Evolutionary conservation across 2,113 vertebrate species (phyloP).

Genomic region (Chunga burmeisteri): DNA sequence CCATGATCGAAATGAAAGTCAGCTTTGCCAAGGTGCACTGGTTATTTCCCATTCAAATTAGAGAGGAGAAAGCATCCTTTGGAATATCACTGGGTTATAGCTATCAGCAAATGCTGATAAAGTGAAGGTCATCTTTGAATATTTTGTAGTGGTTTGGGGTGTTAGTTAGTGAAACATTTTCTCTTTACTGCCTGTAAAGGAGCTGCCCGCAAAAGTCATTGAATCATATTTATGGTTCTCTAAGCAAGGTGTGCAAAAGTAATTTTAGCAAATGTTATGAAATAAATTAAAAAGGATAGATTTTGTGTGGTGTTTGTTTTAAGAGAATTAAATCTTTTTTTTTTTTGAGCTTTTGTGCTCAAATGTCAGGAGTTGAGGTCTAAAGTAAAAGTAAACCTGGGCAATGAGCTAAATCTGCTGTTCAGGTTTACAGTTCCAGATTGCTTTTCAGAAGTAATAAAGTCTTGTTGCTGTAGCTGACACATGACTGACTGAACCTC

Average conservation of each 20-base stretch:
- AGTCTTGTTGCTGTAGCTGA: background rate
- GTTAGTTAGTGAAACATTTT: background rate
- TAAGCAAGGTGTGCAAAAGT: background rate
- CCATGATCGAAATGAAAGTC: background rate
- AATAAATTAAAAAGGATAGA: background rate
- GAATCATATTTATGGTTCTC: background rate
- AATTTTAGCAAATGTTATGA: background rate
- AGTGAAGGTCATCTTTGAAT: background rate
- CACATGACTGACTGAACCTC: background rate
- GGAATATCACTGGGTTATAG: background rate
- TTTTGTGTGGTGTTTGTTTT: slow-evolving; percentile 5
- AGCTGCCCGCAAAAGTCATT: background rate
- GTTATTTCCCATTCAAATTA: background rate
- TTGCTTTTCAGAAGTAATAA: slow-evolving; percentile 17
- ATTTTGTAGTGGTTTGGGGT: background rate
- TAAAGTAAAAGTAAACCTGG: slow-evolving; percentile 3
- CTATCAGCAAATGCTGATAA: background rate
- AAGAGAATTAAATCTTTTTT: slow-evolving; percentile 14
- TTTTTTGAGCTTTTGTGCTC: background rate
- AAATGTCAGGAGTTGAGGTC: background rate
- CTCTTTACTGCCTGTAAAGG: background rate
- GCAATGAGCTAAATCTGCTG: background rate
- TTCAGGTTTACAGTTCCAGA: background rate
- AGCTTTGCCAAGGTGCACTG: background rate
- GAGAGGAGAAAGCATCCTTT: background rate